Percentiles rank a stretch among this genome's conserved stretches.
phyloP scores from a whole-genome alignment of 1,140 invertebrate genomes.

The Eciton burchellii region DNA sequence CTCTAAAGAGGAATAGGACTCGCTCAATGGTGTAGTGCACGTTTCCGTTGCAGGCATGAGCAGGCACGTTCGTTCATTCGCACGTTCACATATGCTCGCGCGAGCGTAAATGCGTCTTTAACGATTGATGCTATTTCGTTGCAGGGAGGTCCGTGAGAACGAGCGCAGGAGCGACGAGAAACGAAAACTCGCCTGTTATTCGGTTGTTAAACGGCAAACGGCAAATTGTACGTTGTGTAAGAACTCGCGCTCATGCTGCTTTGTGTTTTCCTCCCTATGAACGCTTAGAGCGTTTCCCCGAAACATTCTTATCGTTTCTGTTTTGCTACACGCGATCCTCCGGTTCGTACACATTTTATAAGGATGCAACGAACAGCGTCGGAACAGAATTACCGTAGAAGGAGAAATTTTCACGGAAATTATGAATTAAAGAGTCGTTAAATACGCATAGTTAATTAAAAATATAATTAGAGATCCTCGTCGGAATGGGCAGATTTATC shows the following conservation, averaged over 20 bases:
- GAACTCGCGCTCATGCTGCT: neutral
- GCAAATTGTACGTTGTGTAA: conserved; percentile 32
- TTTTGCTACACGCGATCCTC: conserved; percentile 1
- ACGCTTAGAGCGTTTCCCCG: neutral
- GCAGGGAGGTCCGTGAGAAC: conserved; percentile 6
- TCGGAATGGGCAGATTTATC: conserved; percentile 18
- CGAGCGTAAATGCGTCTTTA: conserved; percentile 5
- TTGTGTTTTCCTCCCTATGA: conserved; percentile 14
- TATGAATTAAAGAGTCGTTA: conserved; percentile 40
- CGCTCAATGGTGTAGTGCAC: neutral
- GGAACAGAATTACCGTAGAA: conserved; percentile 40
- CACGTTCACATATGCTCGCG: conserved; percentile 1
- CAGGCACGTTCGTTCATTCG: conserved; percentile 29
- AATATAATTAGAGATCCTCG: conserved; percentile 29
- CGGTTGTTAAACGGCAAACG: conserved; percentile 14
- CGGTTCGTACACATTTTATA: conserved; percentile 31
- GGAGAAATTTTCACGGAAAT: conserved; percentile 16
- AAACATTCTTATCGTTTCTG: conserved; percentile 17
- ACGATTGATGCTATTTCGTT: conserved; percentile 12
- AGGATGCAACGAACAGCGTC: conserved; percentile 13
- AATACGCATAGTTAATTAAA: conserved; percentile 37
- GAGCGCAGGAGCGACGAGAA: conserved; percentile 22
- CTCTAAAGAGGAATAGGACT: neutral
- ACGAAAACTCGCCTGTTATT: conserved; percentile 29
- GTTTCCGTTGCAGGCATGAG: neutral